Evolutionary conservation across 2,888 invertebrate species (phyloP), one percentile per base, ranked within the genome.

Genomic region (Amaurobius ferox): DNA sequence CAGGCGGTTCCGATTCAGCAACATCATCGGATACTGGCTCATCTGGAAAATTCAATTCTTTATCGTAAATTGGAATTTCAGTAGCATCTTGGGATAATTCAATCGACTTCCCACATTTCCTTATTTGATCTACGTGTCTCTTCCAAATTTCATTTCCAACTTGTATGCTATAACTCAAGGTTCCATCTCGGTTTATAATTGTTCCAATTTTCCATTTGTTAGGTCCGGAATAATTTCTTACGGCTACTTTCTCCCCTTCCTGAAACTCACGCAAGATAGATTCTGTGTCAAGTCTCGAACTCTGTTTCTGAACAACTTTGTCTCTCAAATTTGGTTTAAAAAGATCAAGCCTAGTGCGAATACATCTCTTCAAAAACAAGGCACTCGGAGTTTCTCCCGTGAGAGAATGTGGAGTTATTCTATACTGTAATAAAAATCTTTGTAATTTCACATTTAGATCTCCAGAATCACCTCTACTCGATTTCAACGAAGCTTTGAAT

Each of bases 11-110:
- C 61, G 73, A 73, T 73, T 73, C 73, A 73, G 35, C 73, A 73
- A 73, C 73, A 73, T 73, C 73, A 73, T 73, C 73, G 73, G 73
- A 73, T 73, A 73, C 73, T 73, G 73, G 73, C 73, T 73, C 73
- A 73, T 73, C 73, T 73, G 73, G 73, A 73, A 73, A 73, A 73
- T 73, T 73, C 73, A 73, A 73, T 62, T 73, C 73, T 73, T 73
- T 73, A 73, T 73, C 73, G 62, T 73, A 73, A 73, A 73, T 73
- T 73, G 73, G 61, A 73, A 61, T 73, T 73, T 73, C 73, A 73
- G 73, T 73, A 62, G 73, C 73, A 61, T 61, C 73, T 73, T 73
- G 73, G 73, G 32, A 73, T 73, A 73, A 73, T 73, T 73, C 61
- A 73, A 73, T 62, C 73, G 73, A 73, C 73, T 73, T 73, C 73